Base-by-base conservation (phyloP, 1,140 invertebrate genomes). In the Eufriesea mexicana region DNA sequence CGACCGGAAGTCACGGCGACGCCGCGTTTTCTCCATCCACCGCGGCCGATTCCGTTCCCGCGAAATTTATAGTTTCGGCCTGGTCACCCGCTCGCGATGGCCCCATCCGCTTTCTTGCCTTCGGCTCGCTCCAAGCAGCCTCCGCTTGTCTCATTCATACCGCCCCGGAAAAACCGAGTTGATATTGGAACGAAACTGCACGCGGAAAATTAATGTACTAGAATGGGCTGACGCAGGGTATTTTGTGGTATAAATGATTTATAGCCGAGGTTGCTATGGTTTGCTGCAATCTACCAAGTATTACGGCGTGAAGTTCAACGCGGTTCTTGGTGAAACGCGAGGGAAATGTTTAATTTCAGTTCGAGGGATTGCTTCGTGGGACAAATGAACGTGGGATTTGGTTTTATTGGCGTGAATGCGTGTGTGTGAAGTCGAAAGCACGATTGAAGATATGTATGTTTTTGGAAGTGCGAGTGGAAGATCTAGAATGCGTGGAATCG, bases 51-150 rank as follows among this genome's bases (percentile, higher is more conserved):
- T 28, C 14, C 23, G 45, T 28, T 77, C 71, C 57, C 66, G n/a
- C 23, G 47, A 83, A 80, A 85, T 85, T 85, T 85, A 85, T 85
- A 67, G 62, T 73, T 9, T 55, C 51, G 67, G 20, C 9, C 7
- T 23, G n/a, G 23, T 18, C 64, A 70, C 18, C 42, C 35, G 47
- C 18, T 71, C n/a, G 12, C 6, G 28, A 16, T 28, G 20, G 54
- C 23, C 9, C 28, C 20, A n/a, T 47, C 66, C 23, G 8, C 18
- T 18, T 49, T 73, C 45, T 57, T 42, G 7, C 12, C 10, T 47
- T 70, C 18, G 18, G 28, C 10, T 47, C 14, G 2, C 20, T 28
- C 64, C 12, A 35, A n/a, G 9, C 6, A 23, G n/a, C 7, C 35
- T 18, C 16, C 20, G 16, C 64, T 25, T 51, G 23, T 51, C 5